Conservation (phyloP, 1,140 invertebrate species). For the Lepidurus apus region DNA sequence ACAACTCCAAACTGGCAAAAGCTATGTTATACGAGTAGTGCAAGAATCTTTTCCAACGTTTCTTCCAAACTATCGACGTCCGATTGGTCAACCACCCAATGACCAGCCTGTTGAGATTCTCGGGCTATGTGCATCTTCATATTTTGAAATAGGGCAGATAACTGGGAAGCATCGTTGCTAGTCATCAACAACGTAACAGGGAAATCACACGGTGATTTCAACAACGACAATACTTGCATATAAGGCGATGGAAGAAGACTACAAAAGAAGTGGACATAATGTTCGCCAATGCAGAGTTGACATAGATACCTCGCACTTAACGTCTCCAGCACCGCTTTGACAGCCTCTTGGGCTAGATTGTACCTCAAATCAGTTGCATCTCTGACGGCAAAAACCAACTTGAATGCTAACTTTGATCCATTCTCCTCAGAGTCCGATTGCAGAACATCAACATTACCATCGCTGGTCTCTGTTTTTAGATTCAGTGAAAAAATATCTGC, state of each 20-base stretch:
- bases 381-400: not conserved
- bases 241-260: not conserved
- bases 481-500: too few species aligned
- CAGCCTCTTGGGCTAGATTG: not conserved
- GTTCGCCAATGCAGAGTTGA: not conserved
- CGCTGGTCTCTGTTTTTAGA: too few species aligned
- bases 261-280: not conserved
- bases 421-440: not conserved
- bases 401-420: not conserved
- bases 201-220: not conserved
- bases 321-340: not conserved
- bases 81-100: not conserved
- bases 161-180: not conserved
- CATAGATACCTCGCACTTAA: not conserved
- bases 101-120: constrained; percentile 7
- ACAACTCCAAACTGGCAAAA: not conserved
- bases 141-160: not conserved
- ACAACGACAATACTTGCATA: not conserved
- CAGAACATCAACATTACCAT: too few species aligned
- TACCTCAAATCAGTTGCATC: not conserved
- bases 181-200: not conserved
- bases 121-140: not conserved
- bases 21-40: not conserved
- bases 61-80: not conserved
- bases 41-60: not conserved